A percentile compares a stretch with the other conserved stretches of the same genome.
These are phyloP conservation scores for Drosophila buzzatii DNA, from an alignment of 2,888 invertebrate genomes.

Conservation along the genomic window DNA sequence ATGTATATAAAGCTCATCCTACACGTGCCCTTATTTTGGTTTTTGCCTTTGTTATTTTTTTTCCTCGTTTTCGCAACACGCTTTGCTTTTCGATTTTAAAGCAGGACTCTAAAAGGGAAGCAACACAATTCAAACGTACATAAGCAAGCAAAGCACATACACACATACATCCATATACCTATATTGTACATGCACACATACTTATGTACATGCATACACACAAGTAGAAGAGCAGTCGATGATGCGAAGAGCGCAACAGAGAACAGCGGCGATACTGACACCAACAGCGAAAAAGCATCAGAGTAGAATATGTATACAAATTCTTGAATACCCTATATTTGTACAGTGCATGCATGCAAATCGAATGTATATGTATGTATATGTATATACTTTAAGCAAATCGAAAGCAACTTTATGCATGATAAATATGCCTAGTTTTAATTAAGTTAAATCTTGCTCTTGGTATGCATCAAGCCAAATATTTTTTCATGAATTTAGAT, in stretches of 20 bases:
- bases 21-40: constrained; percentile 82
- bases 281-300: constrained; percentile 22
- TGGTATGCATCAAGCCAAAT: neutral
- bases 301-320: neutral
- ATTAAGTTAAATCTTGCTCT: neutral
- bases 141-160: constrained; percentile 28
- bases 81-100: constrained; percentile 49
- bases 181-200: constrained; percentile 16
- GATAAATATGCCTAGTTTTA: neutral
- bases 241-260: constrained; percentile 56
- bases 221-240: constrained; percentile 50
- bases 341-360: too few relatives aligned
- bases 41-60: constrained; percentile 41
- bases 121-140: constrained; percentile 25
- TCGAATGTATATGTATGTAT: neutral
- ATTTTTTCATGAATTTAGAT: neutral
- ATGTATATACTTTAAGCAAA: neutral
- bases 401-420: neutral
- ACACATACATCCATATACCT: neutral
- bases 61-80: constrained; percentile 51
- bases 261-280: constrained; percentile 40
- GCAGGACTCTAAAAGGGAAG: constrained; percentile 46
- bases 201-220: neutral
- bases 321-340: constrained; percentile 19
- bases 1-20: constrained; percentile 46